phyloP scores from a whole-genome alignment of 1,140 invertebrate species.

The Pogonognathellus flavescens region DNA sequence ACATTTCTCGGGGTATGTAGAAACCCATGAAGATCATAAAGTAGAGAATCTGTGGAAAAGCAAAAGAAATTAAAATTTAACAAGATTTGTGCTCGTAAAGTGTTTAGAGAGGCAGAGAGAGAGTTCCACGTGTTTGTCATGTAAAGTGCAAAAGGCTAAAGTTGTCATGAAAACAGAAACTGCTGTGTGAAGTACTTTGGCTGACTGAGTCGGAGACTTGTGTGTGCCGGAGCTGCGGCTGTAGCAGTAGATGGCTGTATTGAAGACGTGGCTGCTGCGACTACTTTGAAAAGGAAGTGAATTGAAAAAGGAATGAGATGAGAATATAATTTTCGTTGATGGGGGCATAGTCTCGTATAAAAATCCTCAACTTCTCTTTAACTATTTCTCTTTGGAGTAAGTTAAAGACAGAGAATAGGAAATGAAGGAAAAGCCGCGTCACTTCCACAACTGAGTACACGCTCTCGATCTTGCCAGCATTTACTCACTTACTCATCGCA shows the following conservation, averaged over 20 bases:
- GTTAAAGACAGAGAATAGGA: slow-evolving; percentile 31
- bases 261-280: not conserved
- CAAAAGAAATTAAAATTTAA: slow-evolving; percentile 18
- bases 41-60: slow-evolving; percentile 20
- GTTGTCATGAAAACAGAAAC: not conserved
- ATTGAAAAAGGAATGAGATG: slow-evolving; percentile 28
- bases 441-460: slow-evolving; percentile 18
- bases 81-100: slow-evolving; percentile 32
- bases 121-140: slow-evolving; percentile 49
- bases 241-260: no score
- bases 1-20: not conserved
- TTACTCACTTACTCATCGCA: not conserved
- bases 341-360: slow-evolving; percentile 29
- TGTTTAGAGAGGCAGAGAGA: not conserved
- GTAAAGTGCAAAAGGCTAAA: slow-evolving; percentile 41
- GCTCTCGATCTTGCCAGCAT: not conserved
- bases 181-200: not conserved
- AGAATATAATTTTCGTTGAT: slow-evolving; percentile 38
- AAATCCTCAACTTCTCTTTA: slow-evolving; percentile 13
- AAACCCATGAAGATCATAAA: not conserved
- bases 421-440: slow-evolving; percentile 32
- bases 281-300: not conserved
- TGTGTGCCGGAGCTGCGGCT: no score
- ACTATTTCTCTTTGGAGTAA: not conserved
- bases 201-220: no score